Base-by-base conservation (phyloP, 2,113 vertebrate species). In the Chloroceryle aenea region DNA sequence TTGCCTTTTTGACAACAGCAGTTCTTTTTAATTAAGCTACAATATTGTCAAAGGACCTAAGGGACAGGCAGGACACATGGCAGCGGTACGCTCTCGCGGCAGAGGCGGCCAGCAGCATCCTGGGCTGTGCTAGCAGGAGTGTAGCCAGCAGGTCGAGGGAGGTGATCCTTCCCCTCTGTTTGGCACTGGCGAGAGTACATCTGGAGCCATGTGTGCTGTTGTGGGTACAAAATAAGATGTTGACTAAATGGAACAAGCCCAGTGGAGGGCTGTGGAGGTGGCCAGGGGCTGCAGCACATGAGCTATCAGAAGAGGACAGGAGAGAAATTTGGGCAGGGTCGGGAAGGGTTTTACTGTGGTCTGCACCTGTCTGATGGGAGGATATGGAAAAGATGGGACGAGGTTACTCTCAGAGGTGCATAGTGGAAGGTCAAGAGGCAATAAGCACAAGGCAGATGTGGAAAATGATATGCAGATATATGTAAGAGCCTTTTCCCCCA, bases 21-120 rank as follows among this genome's bases (percentile, higher is more conserved):
- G 67, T 90, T 95, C 75, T 78, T 95, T 93, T 96, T 91, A 88
- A 97, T 92, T 77, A 94, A 90, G 72, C 90, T 89, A 36, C 94
- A 38, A 3, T 72, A 42, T 84, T 94, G 92, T 90, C 74, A n/a
- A n/a, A 56, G 71, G 74, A 3, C 21, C 68, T 29, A 62, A 17
- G 87, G 93, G 96, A 40, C 69, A 4, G 48, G 85, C 78, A 47
- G 71, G 87, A 68, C 85, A 52, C 81, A 16, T 25, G 85, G 64
- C 87, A 74, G 87, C 9, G 0, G 32, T 7, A 84, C 21, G 64
- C 59, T 74, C 22, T 55, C 50, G 95, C 7, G 2, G 73, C 64
- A 50, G 76, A 43, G 64, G 17, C 20, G 23, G 55, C 81, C 56
- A 64, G 50, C 71, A 76, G 73, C 85, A 75, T 45, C 87, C 73